Base-by-base conservation (phyloP, 2,113 vertebrate genomes). In the Lucifuga dentata region DNA sequence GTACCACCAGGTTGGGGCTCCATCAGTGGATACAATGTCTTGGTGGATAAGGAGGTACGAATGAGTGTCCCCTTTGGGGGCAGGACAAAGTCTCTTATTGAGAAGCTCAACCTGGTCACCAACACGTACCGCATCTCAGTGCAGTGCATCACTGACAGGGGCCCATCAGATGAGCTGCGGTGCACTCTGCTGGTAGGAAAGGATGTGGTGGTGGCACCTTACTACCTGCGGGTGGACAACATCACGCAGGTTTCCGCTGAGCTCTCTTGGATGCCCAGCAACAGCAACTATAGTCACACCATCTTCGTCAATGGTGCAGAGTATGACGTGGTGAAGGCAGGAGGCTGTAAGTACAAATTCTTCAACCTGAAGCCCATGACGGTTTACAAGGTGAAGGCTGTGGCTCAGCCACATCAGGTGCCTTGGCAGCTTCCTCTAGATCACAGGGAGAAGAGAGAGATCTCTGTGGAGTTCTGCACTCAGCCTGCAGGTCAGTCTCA, bases 351-450 rank as follows among this genome's bases (percentile, higher is more conserved):
- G 85, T 99, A 98, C 85, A 95, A 94, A 65, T 94, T 99, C 86
- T 94, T 94, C 80, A 96, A 95, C 90, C 91, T 99, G 88, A 95
- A 96, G 87, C 93, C 97, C 64, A 94, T 94, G 80, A 93, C 91
- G 73, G 94, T 94, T 85, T 96, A 97, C 90, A 97, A 95, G 89
- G 95, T 98, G 77, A 94, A 93, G 65, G 94, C 95, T 38, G 92
- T 95, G 86, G 97, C 97, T 20, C 92, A 93, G 75, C 95, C 97
- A n/a, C 98, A 99, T 90, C 97, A 98, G 93, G 92, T 97, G 94
- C 98, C 98, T 86, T 99, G 98, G 98, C 96, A 99, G 87, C 95
- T 99, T 69, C 94, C 95, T 0, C 77, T 96, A 78, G 97, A 98
- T 79, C 97, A 99, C 43, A 91, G 98, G 45, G 97, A 98, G 11